phyloP scores from a whole-genome alignment of 2,797 vertebrate species.

The Alca torda region DNA sequence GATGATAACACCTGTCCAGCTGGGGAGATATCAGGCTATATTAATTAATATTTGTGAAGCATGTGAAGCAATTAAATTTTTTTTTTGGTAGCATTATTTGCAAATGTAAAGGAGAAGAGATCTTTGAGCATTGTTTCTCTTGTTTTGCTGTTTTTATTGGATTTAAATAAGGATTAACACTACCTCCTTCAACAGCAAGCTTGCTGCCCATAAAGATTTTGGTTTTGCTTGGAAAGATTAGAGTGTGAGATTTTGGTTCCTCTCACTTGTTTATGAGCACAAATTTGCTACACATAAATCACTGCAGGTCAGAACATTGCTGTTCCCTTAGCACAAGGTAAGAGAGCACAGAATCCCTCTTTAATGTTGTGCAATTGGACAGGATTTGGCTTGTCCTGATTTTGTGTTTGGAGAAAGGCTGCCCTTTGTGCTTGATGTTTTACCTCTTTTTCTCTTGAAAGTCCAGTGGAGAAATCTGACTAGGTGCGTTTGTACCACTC shows the following conservation, averaged over 20 bases:
- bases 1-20: constrained; percentile 41
- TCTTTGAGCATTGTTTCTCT: background rate
- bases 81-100: background rate
- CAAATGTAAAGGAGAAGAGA: background rate
- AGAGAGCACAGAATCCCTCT: constrained; percentile 53
- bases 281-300: constrained; percentile 58
- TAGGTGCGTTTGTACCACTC: background rate
- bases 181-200: background rate
- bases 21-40: constrained; percentile 3
- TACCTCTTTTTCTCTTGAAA: constrained; percentile 36
- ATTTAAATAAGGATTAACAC: background rate
- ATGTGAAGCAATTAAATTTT: background rate
- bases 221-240: constrained; percentile 30
- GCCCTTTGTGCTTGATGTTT: constrained; percentile 59
- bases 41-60: background rate
- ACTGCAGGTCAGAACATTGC: constrained; percentile 63
- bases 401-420: constrained; percentile 47
- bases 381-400: constrained; percentile 67
- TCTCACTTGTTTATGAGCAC: constrained; percentile 49
- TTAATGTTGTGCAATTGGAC: constrained; percentile 68
- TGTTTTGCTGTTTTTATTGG: constrained; percentile 3
- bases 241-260: constrained; percentile 35
- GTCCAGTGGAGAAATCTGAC: constrained; percentile 37
- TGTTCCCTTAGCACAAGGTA: constrained; percentile 47
- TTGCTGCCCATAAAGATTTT: background rate